Evolutionary conservation across 2,797 vertebrate genomes (phyloP).

Genomic region (Periparus ater): DNA sequence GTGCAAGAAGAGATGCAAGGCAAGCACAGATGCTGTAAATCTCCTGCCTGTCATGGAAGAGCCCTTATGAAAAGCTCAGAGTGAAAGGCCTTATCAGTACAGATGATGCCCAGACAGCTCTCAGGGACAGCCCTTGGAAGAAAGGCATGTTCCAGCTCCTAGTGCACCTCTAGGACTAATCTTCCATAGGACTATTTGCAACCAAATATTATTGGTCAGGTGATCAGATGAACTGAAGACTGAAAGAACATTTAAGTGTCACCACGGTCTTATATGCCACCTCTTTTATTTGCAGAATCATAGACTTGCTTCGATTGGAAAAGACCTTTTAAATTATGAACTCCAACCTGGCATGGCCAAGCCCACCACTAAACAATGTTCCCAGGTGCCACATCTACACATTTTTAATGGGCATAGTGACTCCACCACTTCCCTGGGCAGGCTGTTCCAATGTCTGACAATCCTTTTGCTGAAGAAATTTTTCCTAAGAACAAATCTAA

Average conservation of each 20-base stretch:
- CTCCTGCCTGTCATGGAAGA: neutral
- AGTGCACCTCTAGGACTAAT: neutral
- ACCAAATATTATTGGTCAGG: neutral
- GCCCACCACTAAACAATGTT: neutral
- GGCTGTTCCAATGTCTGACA: neutral
- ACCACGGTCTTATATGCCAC: neutral
- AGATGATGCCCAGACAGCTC: neutral
- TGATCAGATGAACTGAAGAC: neutral
- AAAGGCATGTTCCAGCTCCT: neutral
- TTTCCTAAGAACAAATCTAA: neutral
- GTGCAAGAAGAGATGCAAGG: neutral
- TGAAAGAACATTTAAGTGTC: neutral
- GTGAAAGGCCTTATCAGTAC: neutral
- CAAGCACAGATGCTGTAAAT: neutral
- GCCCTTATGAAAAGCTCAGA: neutral
- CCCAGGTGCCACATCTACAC: neutral
- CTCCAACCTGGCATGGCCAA: neutral
- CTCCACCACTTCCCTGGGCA: neutral
- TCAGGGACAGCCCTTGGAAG: neutral
- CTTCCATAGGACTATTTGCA: neutral
- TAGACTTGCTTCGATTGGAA: neutral
- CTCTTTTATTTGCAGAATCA: neutral
- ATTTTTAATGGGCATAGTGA: neutral
- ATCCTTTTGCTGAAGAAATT: neutral
- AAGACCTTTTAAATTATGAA: neutral